Conservation (phyloP, 2,113 vertebrate genomes). For the Erythrolamprus reginae region DNA sequence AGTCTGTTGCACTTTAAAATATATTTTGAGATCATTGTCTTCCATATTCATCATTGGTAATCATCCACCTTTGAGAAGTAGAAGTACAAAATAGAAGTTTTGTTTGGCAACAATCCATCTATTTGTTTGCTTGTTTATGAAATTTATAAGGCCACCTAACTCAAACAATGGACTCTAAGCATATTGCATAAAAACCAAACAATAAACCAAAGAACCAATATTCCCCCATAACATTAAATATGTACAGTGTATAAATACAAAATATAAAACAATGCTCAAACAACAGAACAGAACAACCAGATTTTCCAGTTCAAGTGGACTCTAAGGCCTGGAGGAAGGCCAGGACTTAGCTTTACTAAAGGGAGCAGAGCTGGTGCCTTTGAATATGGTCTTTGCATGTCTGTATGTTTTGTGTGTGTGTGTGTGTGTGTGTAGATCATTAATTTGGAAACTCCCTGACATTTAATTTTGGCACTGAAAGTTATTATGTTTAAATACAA, state of each 20-base stretch:
- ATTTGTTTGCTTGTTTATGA: not conserved
- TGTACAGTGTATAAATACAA: not conserved
- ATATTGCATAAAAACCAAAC: not conserved
- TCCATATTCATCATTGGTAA: not conserved
- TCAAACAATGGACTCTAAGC: not conserved
- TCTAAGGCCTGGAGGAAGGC: not conserved
- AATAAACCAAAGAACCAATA: not conserved
- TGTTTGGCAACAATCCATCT: not conserved
- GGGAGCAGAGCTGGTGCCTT: not conserved
- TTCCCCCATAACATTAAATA: not conserved
- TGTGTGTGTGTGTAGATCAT: not conserved
- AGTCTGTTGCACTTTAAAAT: not conserved
- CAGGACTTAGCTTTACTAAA: not conserved
- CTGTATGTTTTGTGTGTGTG: not conserved
- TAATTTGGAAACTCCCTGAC: constrained; percentile 23
- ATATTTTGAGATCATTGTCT: not conserved
- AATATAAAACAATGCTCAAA: not conserved
- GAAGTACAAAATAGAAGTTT: not conserved
- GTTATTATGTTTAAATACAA: constrained; percentile 58
- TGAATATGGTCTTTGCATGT: not conserved
- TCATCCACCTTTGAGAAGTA: not conserved
- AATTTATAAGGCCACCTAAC: not conserved
- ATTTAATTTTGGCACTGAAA: constrained; percentile 48
- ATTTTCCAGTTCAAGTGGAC: not conserved
- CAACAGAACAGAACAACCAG: not conserved